Evolutionary conservation across 2,113 vertebrate species (phyloP), one percentile per base, ranked within the genome.

Genomic region (Phoxinus phoxinus): DNA sequence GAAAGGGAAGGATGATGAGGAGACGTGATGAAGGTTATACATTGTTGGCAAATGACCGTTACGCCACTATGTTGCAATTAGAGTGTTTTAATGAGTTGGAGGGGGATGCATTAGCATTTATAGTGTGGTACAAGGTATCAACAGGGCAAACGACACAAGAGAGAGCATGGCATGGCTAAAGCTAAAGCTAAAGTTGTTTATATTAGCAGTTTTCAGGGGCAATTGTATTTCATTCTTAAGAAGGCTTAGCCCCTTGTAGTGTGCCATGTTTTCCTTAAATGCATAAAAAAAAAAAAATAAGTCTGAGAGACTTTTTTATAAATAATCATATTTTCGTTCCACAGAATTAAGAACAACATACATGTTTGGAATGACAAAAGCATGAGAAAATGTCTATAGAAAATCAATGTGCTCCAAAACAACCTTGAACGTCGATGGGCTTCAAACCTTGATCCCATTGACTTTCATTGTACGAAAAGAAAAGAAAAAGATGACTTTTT

Each of bases 41-140:
- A 74, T 81, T 51, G 51, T 58, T 73, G 48, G 71, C 46, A 85
- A 84, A 61, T 89, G 89, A 91, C 90, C 88, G 91, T 90, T 91
- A 84, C 81, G 85, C 88, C 77, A 86, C 84, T 87, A 75, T 76
- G 84, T 41, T 74, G 85, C 90, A 90, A 91, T 92, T 90, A 92
- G 83, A 65, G n/a, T 37, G 15, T 17, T 85, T 79, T 92, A 89
- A 91, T 89, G 91, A 92, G 89, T 86, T 90, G 59, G 59, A 87
- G 87, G 91, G 73, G 88, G 84, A 65, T 30, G 32, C 10, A 82
- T 82, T 59, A 83, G 86, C 71, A 88, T 81, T 82, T 86, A 87
- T 86, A 85, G 73, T 83, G 81, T 23, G 53, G 67, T 21, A 83
- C 69, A 77, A 53, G 73, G 11, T 65, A 58, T 65, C 44, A 37